These are phyloP conservation scores for Dipodomys ordii DNA, from an alignment of 2,113 vertebrate genomes.

Conservation along the genomic window DNA sequence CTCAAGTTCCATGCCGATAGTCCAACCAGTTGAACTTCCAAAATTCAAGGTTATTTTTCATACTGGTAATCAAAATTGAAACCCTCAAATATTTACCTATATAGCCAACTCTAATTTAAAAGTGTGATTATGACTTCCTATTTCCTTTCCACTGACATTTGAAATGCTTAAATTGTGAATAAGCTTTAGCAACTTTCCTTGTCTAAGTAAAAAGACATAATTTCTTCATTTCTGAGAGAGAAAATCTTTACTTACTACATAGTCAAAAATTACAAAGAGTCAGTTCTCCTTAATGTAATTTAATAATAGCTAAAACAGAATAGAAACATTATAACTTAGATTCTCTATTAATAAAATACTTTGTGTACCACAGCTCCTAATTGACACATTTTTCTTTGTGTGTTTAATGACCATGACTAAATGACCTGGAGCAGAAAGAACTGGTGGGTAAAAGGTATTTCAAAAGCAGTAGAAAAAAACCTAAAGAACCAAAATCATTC, in stretches of 20 bases:
- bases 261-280: slow-evolving; percentile 28
- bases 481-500: background rate
- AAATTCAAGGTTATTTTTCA: background rate
- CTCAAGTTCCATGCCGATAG: background rate
- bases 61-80: background rate
- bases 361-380: slow-evolving; percentile 4
- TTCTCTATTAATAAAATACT: slow-evolving; percentile 42
- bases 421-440: slow-evolving; percentile 17
- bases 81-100: background rate
- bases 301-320: slow-evolving; percentile 32
- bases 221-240: background rate
- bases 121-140: background rate
- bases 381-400: background rate
- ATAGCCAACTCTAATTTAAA: background rate
- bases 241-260: background rate
- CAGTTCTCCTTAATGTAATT: slow-evolving; percentile 42
- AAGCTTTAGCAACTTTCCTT: background rate
- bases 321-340: slow-evolving; percentile 42
- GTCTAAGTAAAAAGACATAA: background rate
- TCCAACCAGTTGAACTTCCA: background rate
- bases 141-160: background rate
- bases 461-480: slow-evolving; percentile 44
- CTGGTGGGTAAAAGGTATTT: slow-evolving; percentile 41
- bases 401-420: slow-evolving; percentile 39
- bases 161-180: background rate